phyloP scores from a whole-genome alignment of 2,888 invertebrate genomes.

The Anagyrus pseudococci region DNA sequence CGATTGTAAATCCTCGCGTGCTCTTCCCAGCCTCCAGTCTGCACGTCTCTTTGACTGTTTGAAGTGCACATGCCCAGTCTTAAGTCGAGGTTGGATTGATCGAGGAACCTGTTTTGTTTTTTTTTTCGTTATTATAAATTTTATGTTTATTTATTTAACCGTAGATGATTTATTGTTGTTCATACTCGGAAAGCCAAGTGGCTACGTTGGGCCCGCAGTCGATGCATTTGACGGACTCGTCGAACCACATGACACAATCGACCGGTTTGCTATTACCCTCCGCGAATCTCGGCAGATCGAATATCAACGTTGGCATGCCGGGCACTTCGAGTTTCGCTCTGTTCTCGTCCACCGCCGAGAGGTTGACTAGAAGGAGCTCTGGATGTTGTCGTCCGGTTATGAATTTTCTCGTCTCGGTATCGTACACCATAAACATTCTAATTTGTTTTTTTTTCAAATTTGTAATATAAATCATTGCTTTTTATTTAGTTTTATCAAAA shows the following conservation, averaged over 20 bases:
- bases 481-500: neutral
- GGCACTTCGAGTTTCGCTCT: conserved; percentile 62
- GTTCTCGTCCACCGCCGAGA: conserved; percentile 58
- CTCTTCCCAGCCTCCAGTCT: conserved; percentile 44
- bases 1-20: conserved; percentile 46
- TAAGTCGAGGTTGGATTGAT: conserved; percentile 47
- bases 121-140: conserved; percentile 15
- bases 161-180: neutral
- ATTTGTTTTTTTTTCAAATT: too few species aligned
- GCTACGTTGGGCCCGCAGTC: conserved; percentile 72
- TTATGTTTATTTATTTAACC: conserved; percentile 6
- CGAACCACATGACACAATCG: conserved; percentile 54
- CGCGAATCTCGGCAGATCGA: conserved; percentile 56
- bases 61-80: conserved; percentile 44
- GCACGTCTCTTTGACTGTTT: neutral
- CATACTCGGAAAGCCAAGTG: conserved; percentile 66
- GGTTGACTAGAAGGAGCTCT: conserved; percentile 61
- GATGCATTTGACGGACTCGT: conserved; percentile 61
- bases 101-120: conserved; percentile 51
- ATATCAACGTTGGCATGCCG: conserved; percentile 61
- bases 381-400: conserved; percentile 62
- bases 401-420: conserved; percentile 58
- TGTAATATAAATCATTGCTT: neutral
- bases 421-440: conserved; percentile 62
- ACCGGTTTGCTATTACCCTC: conserved; percentile 37